phyloP scores from a whole-genome alignment of 2,888 invertebrate species.

The Euspilapteryx auroguttella region DNA sequence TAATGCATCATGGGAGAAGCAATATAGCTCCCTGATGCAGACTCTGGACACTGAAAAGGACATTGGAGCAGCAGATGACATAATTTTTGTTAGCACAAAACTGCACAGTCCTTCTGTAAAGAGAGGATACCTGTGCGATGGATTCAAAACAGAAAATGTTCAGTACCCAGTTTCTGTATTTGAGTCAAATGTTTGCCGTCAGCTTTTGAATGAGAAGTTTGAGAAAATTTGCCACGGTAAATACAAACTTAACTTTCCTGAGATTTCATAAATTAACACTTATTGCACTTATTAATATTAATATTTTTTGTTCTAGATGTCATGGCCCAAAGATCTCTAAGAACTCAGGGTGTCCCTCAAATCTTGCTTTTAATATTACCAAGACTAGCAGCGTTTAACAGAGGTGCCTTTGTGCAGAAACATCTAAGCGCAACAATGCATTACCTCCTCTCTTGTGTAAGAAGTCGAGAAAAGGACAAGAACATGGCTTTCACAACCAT shows the following conservation, averaged over 20 bases:
- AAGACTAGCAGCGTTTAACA: slow-evolving; percentile 90
- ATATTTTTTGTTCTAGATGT: slow-evolving; percentile 59
- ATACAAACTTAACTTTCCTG: slow-evolving; percentile 1
- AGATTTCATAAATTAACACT: neutral
- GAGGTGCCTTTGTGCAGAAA: slow-evolving; percentile 73
- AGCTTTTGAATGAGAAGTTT: slow-evolving; percentile 81
- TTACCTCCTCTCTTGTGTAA: slow-evolving; percentile 75
- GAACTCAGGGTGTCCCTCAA: slow-evolving; percentile 83
- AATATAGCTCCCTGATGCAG: slow-evolving; percentile 73
- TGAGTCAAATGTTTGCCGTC: slow-evolving; percentile 86
- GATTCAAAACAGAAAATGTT: slow-evolving; percentile 51
- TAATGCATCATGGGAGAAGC: slow-evolving; percentile 84
- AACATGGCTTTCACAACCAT: slow-evolving; percentile 88
- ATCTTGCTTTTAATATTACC: slow-evolving; percentile 86
- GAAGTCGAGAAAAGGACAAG: slow-evolving; percentile 82
- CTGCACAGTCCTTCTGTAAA: slow-evolving; percentile 62
- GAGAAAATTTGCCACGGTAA: slow-evolving; percentile 72
- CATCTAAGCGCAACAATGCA: slow-evolving; percentile 75
- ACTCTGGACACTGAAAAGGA: slow-evolving; percentile 51
- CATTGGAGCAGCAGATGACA: slow-evolving; percentile 52
- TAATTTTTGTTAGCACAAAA: slow-evolving; percentile 61
- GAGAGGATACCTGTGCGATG: slow-evolving; percentile 49
- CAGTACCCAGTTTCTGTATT: slow-evolving; percentile 65
- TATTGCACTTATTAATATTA: neutral
- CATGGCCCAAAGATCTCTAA: slow-evolving; percentile 74